Percentiles rank a stretch among this genome's conserved stretches.
Conservation (phyloP, 2,888 invertebrate species). For the Caenorhabditis plicata region DNA sequence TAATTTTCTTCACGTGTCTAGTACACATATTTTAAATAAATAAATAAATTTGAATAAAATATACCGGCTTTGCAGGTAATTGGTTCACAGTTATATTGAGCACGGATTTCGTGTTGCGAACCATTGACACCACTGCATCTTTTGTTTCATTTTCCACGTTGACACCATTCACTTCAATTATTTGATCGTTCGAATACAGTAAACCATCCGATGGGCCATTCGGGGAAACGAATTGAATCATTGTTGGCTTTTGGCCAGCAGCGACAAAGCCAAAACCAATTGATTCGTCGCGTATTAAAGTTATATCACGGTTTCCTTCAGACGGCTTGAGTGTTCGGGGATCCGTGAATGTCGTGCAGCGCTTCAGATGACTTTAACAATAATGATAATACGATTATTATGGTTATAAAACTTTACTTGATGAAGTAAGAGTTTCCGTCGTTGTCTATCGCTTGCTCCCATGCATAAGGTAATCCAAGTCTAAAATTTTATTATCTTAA, state of each 20-base stretch:
- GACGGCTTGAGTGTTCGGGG: conserved; percentile 70
- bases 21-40: too few relatives aligned
- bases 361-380: conserved; percentile 72
- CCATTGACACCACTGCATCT: conserved; percentile 44
- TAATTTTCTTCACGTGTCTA: too few relatives aligned
- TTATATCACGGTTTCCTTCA: conserved; percentile 56
- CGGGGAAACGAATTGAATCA: conserved; percentile 75
- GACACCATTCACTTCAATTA: conserved; percentile 85
- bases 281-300: conserved; percentile 75
- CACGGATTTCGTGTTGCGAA: conserved; percentile 35
- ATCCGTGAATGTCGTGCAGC: conserved; percentile 87
- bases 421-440: conserved; percentile 83
- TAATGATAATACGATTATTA: not conserved
- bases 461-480: conserved; percentile 79
- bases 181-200: conserved; percentile 86
- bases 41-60: not conserved
- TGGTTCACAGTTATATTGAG: conserved; percentile 50
- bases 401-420: conserved; percentile 75
- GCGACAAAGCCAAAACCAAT: conserved; percentile 94
- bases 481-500: too few relatives aligned
- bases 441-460: conserved; percentile 84
- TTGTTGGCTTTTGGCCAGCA: conserved; percentile 87
- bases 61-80: conserved; percentile 21
- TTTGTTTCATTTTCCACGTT: conserved; percentile 81
- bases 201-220: conserved; percentile 88